These are phyloP conservation scores for Saccostrea echinata DNA, from an alignment of 1,140 invertebrate species.

Conservation along the genomic window DNA sequence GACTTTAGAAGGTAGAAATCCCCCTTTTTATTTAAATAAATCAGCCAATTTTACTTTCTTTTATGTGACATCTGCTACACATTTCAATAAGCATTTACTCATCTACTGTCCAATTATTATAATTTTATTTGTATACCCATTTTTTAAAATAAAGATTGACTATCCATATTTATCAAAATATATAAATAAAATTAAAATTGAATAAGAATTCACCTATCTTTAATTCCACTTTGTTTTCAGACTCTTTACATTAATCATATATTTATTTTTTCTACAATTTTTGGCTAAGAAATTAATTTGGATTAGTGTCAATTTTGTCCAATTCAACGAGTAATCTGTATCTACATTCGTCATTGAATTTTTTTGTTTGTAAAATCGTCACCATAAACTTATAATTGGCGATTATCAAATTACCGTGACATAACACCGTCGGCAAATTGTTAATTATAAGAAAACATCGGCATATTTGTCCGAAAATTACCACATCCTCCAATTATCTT, in stretches of 20 bases:
- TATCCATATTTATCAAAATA: too few species aligned
- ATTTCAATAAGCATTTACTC: conserved; percentile 3
- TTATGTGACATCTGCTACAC: conserved; percentile 31
- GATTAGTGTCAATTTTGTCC: conserved; percentile 37
- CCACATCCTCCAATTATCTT: conserved; percentile 31
- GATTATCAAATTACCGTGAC: conserved; percentile 29
- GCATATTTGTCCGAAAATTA: conserved; percentile 33
- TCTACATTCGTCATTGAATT: neutral
- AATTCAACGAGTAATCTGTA: neutral
- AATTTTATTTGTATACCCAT: too few species aligned
- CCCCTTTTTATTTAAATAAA: neutral
- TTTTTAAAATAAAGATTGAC: too few species aligned
- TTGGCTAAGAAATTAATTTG: conserved; percentile 11
- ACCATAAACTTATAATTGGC: conserved; percentile 31
- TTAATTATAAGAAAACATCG: conserved; percentile 35
- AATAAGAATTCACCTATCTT: neutral
- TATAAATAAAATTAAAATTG: neutral
- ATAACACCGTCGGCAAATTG: conserved; percentile 19
- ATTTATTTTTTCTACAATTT: neutral
- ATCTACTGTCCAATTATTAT: neutral
- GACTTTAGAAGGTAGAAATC: conserved; percentile 1
- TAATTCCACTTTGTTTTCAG: too few species aligned
- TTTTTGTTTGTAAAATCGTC: conserved; percentile 14
- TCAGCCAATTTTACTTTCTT: conserved; percentile 2
- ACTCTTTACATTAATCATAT: neutral